Conservation (phyloP, 2,888 invertebrate species). For the Phalera bucephala region DNA sequence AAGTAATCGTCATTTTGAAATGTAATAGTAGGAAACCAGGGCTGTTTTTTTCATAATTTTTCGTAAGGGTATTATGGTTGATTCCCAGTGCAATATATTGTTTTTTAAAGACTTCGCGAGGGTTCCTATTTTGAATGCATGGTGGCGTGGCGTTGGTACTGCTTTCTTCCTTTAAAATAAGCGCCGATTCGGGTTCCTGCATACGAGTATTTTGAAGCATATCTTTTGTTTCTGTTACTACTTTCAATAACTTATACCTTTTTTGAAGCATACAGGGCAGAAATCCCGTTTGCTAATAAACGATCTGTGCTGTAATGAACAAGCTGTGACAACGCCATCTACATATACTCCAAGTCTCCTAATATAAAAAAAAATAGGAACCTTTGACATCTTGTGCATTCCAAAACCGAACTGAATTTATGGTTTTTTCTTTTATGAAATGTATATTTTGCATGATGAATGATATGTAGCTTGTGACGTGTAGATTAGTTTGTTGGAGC, state of each 20-base stretch:
- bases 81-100: constrained; percentile 3
- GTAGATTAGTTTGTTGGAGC: constrained; percentile 10
- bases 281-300: no score
- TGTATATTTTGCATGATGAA: constrained; percentile 17
- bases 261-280: no score
- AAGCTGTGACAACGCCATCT: constrained; percentile 11
- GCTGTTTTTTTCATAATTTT: no score
- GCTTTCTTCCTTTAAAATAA: no score
- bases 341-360: not conserved
- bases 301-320: not conserved
- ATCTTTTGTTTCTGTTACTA: no score
- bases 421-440: constrained; percentile 16
- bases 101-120: not conserved
- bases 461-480: constrained; percentile 3
- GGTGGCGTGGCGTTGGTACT: no score
- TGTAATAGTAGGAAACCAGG: no score
- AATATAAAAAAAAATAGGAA: constrained; percentile 2
- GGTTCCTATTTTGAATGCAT: constrained; percentile 5
- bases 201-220: no score
- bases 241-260: no score
- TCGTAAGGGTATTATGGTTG: no score
- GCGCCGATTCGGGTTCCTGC: no score
- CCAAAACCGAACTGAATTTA: constrained; percentile 43
- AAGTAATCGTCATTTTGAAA: no score
- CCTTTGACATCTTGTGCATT: constrained; percentile 37